These are phyloP conservation scores for Caenorhabditis sp. DNA, from an alignment of 2,888 invertebrate genomes.

Conservation along the genomic window DNA sequence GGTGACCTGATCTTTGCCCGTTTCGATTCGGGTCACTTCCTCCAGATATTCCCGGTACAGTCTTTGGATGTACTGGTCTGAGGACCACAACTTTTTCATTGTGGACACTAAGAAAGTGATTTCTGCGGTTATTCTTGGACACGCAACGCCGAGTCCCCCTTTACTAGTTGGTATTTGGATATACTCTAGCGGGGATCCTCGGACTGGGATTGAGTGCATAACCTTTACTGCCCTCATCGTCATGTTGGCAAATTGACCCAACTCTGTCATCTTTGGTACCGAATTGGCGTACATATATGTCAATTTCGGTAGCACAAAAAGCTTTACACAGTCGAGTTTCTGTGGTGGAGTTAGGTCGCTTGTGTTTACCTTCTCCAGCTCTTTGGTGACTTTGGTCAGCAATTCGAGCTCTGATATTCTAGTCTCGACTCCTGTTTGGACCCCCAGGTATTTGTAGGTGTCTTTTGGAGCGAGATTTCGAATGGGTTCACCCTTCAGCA, in stretches of 20 bases:
- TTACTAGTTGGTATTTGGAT: slow-evolving; percentile 2
- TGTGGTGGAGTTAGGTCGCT: slow-evolving; percentile 35
- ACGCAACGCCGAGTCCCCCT: slow-evolving; percentile 14
- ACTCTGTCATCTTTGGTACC: not conserved
- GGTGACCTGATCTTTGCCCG: too few relatives aligned
- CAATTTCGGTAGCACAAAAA: slow-evolving; percentile 36
- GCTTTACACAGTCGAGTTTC: slow-evolving; percentile 37
- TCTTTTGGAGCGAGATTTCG: not conserved
- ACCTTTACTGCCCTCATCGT: not conserved
- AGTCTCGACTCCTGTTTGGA: not conserved
- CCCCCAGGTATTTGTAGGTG: slow-evolving; percentile 31
- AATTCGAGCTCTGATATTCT: not conserved
- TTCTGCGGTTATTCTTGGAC: not conserved
- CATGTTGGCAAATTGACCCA: not conserved
- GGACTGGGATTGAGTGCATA: not conserved
- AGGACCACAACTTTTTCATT: not conserved
- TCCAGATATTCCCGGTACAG: too few relatives aligned
- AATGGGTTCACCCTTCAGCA: not conserved
- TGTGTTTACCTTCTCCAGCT: not conserved
- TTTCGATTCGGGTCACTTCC: too few relatives aligned
- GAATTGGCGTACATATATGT: slow-evolving; percentile 13
- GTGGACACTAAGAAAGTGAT: not conserved
- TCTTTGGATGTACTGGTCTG: not conserved
- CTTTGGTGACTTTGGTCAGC: not conserved
- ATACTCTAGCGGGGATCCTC: slow-evolving; percentile 11